A percentile compares a stretch with the other conserved stretches of the same genome.
Conservation (phyloP, 2,888 invertebrate genomes). For the Aspidiotus rigidus region DNA sequence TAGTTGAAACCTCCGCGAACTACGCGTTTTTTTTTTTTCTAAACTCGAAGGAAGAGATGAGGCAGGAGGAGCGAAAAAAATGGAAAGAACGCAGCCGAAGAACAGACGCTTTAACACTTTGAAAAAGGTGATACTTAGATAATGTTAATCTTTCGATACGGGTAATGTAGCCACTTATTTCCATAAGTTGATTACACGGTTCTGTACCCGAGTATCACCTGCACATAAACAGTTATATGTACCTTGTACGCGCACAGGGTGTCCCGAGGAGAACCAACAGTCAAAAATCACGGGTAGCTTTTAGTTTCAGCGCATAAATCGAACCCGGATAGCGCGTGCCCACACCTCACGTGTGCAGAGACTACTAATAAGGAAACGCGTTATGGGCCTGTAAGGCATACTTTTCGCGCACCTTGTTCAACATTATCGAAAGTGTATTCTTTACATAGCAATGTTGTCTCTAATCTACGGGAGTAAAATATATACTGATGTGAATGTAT, state of each 20-base stretch:
- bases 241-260: background rate
- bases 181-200: conserved; percentile 27
- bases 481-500: no score
- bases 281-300: background rate
- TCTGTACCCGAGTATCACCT: background rate
- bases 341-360: no score
- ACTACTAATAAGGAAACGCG: no score
- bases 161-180: conserved; percentile 29
- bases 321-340: no score
- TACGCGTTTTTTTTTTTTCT: background rate
- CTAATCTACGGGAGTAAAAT: no score
- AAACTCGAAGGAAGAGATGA: conserved; percentile 8
- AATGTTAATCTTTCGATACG: conserved; percentile 28
- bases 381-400: background rate
- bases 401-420: background rate
- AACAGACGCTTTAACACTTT: conserved; percentile 25
- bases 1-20: conserved; percentile 26
- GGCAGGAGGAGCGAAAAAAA: background rate
- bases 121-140: conserved; percentile 28
- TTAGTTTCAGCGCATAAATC: no score
- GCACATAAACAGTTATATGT: background rate
- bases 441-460: background rate
- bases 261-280: background rate
- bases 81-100: conserved; percentile 12
- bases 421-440: conserved; percentile 2